These are phyloP conservation scores for Denticeps clupeoides DNA, from an alignment of 2,797 vertebrate species.

Conservation along the genomic window DNA sequence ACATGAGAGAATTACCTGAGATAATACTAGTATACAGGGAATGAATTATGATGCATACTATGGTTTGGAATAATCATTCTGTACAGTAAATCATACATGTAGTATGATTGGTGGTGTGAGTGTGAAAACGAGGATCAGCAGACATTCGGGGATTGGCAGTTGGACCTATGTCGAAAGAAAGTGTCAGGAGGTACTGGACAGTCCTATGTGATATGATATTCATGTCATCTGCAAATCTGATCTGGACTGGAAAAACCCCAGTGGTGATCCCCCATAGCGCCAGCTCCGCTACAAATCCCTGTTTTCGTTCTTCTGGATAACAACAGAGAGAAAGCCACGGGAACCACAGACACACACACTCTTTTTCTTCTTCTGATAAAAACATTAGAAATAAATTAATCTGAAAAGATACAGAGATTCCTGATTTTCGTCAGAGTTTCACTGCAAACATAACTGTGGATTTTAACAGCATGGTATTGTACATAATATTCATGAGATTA, in stretches of 20 bases:
- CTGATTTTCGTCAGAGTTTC: no score
- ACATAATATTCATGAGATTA: no score
- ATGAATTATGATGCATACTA: no score
- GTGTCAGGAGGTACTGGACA: neutral
- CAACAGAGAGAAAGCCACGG: neutral
- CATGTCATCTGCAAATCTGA: slow-evolving; percentile 23
- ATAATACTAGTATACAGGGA: no score
- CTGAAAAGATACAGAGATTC: neutral
- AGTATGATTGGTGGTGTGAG: no score
- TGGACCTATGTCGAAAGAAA: neutral
- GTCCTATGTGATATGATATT: slow-evolving; percentile 11
- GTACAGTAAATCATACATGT: no score
- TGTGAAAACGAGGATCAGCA: no score
- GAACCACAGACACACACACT: slow-evolving; percentile 9
- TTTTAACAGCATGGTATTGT: no score
- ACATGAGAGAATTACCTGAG: no score
- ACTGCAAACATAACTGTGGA: no score
- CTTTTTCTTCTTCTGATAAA: slow-evolving; percentile 2
- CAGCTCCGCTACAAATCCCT: no score
- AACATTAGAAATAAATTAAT: slow-evolving; percentile 4
- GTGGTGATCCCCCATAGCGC: neutral
- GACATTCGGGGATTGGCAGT: neutral
- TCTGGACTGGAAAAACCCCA: slow-evolving; percentile 12
- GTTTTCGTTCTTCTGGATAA: neutral
- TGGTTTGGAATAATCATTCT: no score